These are phyloP conservation scores for Hirtodrosophila trivittata DNA, from an alignment of 2,888 invertebrate genomes.

Conservation along the genomic window DNA sequence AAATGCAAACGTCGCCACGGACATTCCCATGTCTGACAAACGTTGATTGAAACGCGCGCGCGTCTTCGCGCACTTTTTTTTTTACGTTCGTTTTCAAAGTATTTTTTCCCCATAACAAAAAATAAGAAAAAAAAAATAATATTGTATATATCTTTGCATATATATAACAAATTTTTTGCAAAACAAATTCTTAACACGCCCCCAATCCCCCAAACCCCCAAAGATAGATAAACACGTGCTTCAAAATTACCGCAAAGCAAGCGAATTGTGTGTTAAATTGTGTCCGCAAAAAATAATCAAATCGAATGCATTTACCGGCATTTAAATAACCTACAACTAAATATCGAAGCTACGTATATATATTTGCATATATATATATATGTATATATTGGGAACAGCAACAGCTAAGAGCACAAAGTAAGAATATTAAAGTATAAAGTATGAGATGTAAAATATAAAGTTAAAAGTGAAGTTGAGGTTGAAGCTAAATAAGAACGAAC, in stretches of 20 bases:
- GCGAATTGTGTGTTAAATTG: not conserved
- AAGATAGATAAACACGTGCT: not conserved
- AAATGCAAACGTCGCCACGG: constrained; percentile 64
- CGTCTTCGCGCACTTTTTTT: constrained; percentile 39
- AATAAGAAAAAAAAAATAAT: not conserved
- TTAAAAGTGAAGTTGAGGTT: constrained; percentile 15
- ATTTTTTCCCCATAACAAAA: constrained; percentile 10
- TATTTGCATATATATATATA: too few relatives aligned
- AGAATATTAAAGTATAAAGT: constrained; percentile 2
- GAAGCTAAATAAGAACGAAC: constrained; percentile 58
- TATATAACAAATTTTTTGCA: not conserved
- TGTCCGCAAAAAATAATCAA: not conserved
- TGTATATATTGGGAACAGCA: not conserved
- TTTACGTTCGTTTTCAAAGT: constrained; percentile 1
- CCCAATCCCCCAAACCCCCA: too few relatives aligned
- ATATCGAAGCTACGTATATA: too few relatives aligned
- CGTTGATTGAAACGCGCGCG: constrained; percentile 56
- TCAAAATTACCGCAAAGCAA: not conserved
- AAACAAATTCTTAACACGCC: not conserved
- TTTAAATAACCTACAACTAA: constrained; percentile 24
- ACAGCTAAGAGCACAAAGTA: constrained; percentile 2
- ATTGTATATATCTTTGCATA: not conserved
- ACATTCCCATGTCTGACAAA: constrained; percentile 41
- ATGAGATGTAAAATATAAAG: not conserved
- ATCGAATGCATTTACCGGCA: constrained; percentile 58